These are phyloP conservation scores for Amphiprion percula DNA, from an alignment of 2,113 vertebrate species.

Conservation along the genomic window DNA sequence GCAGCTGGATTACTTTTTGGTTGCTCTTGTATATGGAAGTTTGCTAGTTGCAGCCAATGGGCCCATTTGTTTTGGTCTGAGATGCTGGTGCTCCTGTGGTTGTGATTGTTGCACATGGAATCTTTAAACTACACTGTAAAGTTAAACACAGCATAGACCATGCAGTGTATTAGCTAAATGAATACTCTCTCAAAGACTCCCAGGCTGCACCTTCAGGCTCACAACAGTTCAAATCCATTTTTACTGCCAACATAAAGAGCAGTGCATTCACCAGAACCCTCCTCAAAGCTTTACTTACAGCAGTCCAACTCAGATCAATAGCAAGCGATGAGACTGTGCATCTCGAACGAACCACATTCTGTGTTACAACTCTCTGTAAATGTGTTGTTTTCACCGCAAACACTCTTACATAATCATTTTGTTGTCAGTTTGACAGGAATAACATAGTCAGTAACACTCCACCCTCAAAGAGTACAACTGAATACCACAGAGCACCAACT, in stretches of 20 bases:
- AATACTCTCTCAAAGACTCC: conserved; percentile 5
- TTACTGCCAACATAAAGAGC: conserved; percentile 51
- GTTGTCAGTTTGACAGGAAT: conserved; percentile 2
- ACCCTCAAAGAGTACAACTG: conserved; percentile 24
- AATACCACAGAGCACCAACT: conserved; percentile 6
- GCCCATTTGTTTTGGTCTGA: no score
- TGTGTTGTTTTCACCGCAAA: conserved; percentile 9
- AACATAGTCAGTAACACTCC: conserved; percentile 12
- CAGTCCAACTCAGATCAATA: conserved; percentile 36
- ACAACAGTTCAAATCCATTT: conserved; percentile 46
- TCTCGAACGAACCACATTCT: conserved; percentile 6
- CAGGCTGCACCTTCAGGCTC: conserved; percentile 29
- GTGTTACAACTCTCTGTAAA: conserved; percentile 23
- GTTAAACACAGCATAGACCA: neutral
- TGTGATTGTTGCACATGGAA: no score
- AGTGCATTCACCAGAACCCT: conserved; percentile 2
- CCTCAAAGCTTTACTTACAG: conserved; percentile 51
- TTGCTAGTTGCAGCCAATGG: no score
- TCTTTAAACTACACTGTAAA: neutral
- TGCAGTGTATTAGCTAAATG: conserved; percentile 26
- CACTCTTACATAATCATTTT: conserved; percentile 33
- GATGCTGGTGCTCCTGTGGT: no score
- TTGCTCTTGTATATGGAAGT: no score
- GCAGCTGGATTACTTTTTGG: no score
- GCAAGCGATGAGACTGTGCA: conserved; percentile 8